phyloP scores from a whole-genome alignment of 2,888 invertebrate species.

The Biston stratarius region DNA sequence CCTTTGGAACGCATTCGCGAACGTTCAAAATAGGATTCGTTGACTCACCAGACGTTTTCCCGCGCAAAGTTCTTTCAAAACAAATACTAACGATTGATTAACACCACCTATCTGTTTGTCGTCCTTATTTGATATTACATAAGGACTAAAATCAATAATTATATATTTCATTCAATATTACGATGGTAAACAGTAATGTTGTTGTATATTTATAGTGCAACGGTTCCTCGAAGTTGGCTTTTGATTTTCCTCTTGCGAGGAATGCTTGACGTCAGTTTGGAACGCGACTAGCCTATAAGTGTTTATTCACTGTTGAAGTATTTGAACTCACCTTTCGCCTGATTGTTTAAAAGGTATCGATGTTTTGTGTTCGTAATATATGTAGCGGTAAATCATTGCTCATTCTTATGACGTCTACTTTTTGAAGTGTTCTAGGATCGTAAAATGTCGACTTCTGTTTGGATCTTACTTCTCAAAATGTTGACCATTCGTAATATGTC shows the following conservation, averaged over 20 bases:
- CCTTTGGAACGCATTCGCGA: constrained; percentile 58
- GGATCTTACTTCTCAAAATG: too few species aligned
- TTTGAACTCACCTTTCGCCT: constrained; percentile 19
- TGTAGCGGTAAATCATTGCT: too few species aligned
- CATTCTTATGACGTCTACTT: too few species aligned
- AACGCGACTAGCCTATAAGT: constrained; percentile 49
- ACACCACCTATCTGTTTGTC: neutral
- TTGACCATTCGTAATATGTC: too few species aligned
- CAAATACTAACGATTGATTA: constrained; percentile 6
- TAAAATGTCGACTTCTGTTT: too few species aligned
- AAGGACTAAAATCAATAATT: constrained; percentile 32
- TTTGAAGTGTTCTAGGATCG: too few species aligned
- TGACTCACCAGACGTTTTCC: constrained; percentile 76
- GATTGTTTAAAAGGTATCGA: constrained; percentile 2
- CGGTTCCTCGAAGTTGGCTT: constrained; percentile 73
- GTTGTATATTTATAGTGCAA: constrained; percentile 74
- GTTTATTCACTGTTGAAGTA: constrained; percentile 19
- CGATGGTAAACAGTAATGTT: constrained; percentile 23
- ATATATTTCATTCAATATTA: constrained; percentile 15
- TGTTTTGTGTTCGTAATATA: neutral
- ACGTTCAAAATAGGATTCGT: constrained; percentile 66
- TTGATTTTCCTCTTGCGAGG: constrained; percentile 80
- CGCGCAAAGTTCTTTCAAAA: constrained; percentile 63
- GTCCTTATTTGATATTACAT: constrained; percentile 16
- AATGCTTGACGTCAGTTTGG: constrained; percentile 77